These are phyloP conservation scores for Apis florea DNA, from an alignment of 1,140 invertebrate species.

Conservation along the genomic window DNA sequence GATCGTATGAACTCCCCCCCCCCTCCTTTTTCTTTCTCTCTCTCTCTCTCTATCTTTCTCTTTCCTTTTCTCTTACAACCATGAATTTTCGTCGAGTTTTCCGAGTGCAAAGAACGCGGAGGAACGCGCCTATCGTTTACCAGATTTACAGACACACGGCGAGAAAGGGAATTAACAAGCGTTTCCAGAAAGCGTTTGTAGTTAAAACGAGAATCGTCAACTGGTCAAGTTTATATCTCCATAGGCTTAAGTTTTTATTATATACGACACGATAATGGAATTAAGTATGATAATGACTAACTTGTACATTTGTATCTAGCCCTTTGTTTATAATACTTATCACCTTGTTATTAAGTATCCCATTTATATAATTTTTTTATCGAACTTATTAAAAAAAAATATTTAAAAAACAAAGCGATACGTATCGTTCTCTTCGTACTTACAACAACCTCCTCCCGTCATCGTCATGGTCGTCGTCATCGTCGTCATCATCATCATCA, in stretches of 20 bases:
- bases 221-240: conserved; percentile 73
- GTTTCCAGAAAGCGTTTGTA: background rate
- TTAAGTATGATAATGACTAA: conserved; percentile 77
- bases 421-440: background rate
- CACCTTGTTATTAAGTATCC: conserved; percentile 81
- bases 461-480: background rate
- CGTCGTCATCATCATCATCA: too few relatives aligned
- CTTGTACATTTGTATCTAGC: conserved; percentile 81
- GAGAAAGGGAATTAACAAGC: background rate
- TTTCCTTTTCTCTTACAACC: too few relatives aligned
- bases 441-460: background rate
- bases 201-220: conserved; percentile 40
- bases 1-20: too few relatives aligned
- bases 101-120: background rate
- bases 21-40: too few relatives aligned
- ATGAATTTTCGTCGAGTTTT: background rate
- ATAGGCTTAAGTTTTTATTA: conserved; percentile 76
- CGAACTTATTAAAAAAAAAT: conserved; percentile 81
- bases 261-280: conserved; percentile 67
- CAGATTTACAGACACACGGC: background rate
- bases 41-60: too few relatives aligned
- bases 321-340: conserved; percentile 81
- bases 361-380: conserved; percentile 81
- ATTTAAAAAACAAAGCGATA: conserved; percentile 75
- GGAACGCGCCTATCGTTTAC: background rate